Conservation (phyloP, 2,888 invertebrate genomes). For the Spilarctia lutea region DNA sequence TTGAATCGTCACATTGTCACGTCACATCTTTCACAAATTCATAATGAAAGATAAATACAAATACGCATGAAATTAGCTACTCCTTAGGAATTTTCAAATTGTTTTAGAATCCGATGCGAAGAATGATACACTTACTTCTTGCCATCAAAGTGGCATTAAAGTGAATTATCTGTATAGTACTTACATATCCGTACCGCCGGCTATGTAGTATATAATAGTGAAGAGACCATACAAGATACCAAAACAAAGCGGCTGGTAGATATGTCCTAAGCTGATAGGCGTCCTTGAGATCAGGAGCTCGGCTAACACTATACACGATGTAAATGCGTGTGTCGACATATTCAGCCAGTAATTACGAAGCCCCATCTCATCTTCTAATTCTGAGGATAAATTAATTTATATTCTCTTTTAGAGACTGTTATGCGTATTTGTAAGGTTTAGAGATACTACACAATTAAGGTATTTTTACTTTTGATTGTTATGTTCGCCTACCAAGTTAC, state of each 20-base stretch:
- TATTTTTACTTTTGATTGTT: background rate
- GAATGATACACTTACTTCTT: background rate
- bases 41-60: background rate
- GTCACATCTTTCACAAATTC: background rate
- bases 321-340: slow-evolving; percentile 85
- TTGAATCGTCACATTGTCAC: too few species aligned
- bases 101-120: background rate
- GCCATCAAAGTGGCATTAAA: background rate
- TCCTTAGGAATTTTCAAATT: background rate
- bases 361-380: slow-evolving; percentile 24
- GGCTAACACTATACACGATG: slow-evolving; percentile 89
- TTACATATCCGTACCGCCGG: slow-evolving; percentile 92
- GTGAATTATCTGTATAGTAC: background rate
- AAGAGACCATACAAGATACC: slow-evolving; percentile 90
- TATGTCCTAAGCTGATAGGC: slow-evolving; percentile 82
- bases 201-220: slow-evolving; percentile 89
- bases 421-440: background rate
- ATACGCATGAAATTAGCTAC: background rate
- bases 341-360: slow-evolving; percentile 68
- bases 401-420: background rate
- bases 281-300: slow-evolving; percentile 90
- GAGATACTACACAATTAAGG: background rate
- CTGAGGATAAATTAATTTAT: slow-evolving; percentile 15
- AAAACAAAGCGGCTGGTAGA: slow-evolving; percentile 89
- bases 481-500: background rate